Evolutionary conservation across 2,113 vertebrate species (phyloP), one percentile per base, ranked within the genome.

Genomic region (Rattus rattus): DNA sequence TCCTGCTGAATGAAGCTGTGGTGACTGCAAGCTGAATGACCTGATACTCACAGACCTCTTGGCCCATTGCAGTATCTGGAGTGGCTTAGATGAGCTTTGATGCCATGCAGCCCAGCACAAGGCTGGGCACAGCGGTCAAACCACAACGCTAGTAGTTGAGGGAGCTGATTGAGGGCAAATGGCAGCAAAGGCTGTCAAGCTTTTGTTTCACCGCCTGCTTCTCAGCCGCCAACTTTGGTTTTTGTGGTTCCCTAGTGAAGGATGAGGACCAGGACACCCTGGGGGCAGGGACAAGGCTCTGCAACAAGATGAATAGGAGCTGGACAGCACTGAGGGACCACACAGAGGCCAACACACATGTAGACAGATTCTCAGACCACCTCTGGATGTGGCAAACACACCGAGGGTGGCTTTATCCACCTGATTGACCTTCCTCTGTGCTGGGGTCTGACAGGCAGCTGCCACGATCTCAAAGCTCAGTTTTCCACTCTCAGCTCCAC

Each of bases 51-150:
- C 16, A 17, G 1, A 77, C 65, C 7, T 83, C n/a, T 47, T 2
- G 9, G 26, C 33, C 28, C 77, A 5, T 3, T 1, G 0, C 10
- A 8, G 49, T 43, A 17, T 43, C 59, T 76, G 30, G 1, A 84
- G 61, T 0, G 4, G 7, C 20, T 36, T 5, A 0, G 54, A 0
- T 3, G 59, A 33, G 36, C 33, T 1, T 70, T 7, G 56, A 6
- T 8, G 0, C 16, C 63, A 8, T 65, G n/a, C 43, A 9, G 0
- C 19, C 33, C 24, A 1, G 30, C 12, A 0, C 0, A 11, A 26
- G 3, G 1, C 9, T 9, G 52, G 54, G 2, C 0, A 1, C 0
- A 33, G 47, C 5, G 8, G 28, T 20, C 33, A 5, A 16, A 24
- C 52, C 2, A 9, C 30, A 59, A 1, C 7, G 4, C n/a, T 43